phyloP scores from a whole-genome alignment of 2,888 invertebrate genomes.

The Neoitamus cyanurus region DNA sequence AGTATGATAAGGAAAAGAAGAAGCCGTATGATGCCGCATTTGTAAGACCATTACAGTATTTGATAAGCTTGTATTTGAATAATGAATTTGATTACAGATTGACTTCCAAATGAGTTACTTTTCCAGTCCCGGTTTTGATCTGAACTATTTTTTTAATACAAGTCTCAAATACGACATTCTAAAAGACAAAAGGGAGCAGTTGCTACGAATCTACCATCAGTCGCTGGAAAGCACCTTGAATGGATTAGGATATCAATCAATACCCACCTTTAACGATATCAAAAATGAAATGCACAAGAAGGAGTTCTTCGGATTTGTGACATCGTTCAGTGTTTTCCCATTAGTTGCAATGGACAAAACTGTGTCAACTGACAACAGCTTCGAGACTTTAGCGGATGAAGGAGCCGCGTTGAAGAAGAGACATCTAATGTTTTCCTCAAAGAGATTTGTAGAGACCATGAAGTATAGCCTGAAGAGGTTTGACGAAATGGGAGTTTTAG shows the following conservation, averaged over 20 bases:
- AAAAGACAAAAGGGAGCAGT: conserved; percentile 55
- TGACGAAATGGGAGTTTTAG: conserved; percentile 59
- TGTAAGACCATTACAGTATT: conserved; percentile 58
- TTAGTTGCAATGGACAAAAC: conserved; percentile 59
- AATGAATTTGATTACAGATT: conserved; percentile 56
- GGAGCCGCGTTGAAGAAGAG: conserved; percentile 57
- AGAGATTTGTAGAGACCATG: conserved; percentile 58
- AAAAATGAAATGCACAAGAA: conserved; percentile 58
- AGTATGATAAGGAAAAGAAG: conserved; percentile 60
- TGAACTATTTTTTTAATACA: conserved; percentile 65
- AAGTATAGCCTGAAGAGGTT: conserved; percentile 59
- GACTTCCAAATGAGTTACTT: conserved; percentile 65
- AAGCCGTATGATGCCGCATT: conserved; percentile 64
- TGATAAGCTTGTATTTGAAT: neutral
- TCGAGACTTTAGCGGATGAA: conserved; percentile 58
- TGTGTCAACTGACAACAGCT: conserved; percentile 56
- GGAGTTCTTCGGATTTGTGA: conserved; percentile 61
- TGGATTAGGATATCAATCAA: conserved; percentile 55
- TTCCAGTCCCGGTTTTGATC: conserved; percentile 64
- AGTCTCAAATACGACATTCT: conserved; percentile 61
- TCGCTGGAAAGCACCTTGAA: conserved; percentile 56
- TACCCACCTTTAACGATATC: conserved; percentile 58
- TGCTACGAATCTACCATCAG: conserved; percentile 60
- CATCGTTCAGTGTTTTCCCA: conserved; percentile 56
- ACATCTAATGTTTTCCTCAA: conserved; percentile 57